Percentiles rank a stretch among this genome's conserved stretches.
phyloP scores from a whole-genome alignment of 2,797 vertebrate species.

The Adrianichthys oophorus region DNA sequence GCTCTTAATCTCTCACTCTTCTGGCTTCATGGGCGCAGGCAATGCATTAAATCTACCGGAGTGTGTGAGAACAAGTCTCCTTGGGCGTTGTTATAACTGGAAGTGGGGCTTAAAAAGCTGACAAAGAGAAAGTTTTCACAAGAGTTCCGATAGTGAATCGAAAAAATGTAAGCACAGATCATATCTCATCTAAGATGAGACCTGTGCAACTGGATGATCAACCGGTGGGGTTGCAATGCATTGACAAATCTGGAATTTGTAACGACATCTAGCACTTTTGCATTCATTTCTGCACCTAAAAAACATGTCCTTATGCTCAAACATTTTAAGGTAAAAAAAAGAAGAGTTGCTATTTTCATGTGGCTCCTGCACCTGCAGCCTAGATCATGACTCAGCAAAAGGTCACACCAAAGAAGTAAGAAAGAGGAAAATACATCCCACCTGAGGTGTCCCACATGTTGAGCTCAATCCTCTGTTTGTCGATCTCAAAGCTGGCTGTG shows the following conservation, averaged over 20 bases:
- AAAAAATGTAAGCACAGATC: neutral
- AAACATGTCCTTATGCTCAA: too few species aligned
- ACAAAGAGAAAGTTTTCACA: conserved; percentile 20
- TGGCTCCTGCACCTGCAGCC: too few species aligned
- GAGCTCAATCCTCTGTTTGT: conserved; percentile 94
- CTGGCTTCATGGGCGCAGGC: conserved; percentile 49
- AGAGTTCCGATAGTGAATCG: neutral
- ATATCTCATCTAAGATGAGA: neutral
- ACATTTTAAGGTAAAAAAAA: too few species aligned
- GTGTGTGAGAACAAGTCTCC: conserved; percentile 38
- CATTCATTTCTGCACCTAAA: too few species aligned
- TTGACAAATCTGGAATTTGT: neutral
- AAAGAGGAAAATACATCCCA: conserved; percentile 54
- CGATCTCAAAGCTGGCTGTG: conserved; percentile 95
- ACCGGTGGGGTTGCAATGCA: neutral
- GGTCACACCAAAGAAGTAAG: conserved; percentile 9
- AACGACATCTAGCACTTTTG: neutral
- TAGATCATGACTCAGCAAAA: too few species aligned
- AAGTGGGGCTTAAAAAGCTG: conserved; percentile 25
- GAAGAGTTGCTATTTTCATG: too few species aligned
- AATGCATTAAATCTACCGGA: conserved; percentile 18
- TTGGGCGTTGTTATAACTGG: conserved; percentile 30
- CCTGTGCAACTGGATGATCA: conserved; percentile 2
- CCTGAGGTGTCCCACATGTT: conserved; percentile 99
- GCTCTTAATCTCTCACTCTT: conserved; percentile 58